These are phyloP conservation scores for Dusona sp. DNA, from an alignment of 2,888 invertebrate species.

Conservation along the genomic window DNA sequence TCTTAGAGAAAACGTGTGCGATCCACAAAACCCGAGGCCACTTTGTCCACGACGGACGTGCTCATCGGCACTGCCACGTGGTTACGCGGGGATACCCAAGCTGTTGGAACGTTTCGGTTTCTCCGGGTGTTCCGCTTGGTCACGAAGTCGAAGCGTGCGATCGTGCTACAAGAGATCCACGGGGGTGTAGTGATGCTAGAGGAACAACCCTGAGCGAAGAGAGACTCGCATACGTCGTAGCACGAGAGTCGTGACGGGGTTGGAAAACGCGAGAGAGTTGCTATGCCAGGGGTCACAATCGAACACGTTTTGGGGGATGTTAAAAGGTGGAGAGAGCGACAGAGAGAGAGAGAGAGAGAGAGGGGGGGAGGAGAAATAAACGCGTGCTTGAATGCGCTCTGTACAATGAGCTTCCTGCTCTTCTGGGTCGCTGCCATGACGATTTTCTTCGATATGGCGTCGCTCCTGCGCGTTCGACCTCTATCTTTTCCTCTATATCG, in stretches of 20 bases:
- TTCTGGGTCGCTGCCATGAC: conserved; percentile 61
- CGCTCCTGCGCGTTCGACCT: conserved; percentile 55
- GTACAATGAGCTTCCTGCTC: conserved; percentile 42
- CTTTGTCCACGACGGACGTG: conserved; percentile 74
- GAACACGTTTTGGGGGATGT: conserved; percentile 19
- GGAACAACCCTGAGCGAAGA: conserved; percentile 68
- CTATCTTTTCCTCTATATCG: neutral
- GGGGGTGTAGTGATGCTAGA: conserved; percentile 2
- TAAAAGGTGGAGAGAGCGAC: conserved; percentile 41
- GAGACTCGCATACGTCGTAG: conserved; percentile 20
- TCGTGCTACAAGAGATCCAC: conserved; percentile 33
- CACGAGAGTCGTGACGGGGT: conserved; percentile 77
- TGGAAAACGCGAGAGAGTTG: conserved; percentile 75
- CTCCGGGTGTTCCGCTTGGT: conserved; percentile 42
- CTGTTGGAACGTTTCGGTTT: conserved; percentile 51
- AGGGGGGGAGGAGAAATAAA: conserved; percentile 48
- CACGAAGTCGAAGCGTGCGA: conserved; percentile 60
- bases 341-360: conserved; percentile 46
- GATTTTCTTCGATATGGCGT: conserved; percentile 60
- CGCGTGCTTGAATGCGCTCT: conserved; percentile 34
- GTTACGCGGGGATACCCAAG: conserved; percentile 1
- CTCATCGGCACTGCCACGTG: conserved; percentile 75
- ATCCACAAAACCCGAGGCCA: conserved; percentile 43
- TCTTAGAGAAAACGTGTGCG: conserved; percentile 55
- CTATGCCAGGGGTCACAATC: conserved; percentile 61